Percentiles rank a stretch among this genome's conserved stretches.
phyloP scores from a whole-genome alignment of 2,113 vertebrate genomes.

The Motacilla tschutschensis region DNA sequence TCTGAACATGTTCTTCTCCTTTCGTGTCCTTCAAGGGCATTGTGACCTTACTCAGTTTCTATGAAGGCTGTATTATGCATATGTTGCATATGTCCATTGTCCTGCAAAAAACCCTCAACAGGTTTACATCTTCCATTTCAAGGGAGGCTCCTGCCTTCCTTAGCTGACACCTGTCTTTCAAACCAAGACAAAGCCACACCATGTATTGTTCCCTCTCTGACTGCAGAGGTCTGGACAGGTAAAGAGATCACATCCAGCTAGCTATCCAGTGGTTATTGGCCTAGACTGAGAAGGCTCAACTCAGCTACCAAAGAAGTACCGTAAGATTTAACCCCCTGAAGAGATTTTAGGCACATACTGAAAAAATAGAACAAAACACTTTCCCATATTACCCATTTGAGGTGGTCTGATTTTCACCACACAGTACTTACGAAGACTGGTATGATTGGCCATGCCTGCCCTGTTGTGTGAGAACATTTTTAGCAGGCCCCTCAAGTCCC shows the following conservation, averaged over 20 bases:
- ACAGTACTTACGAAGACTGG: neutral
- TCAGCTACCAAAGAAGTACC: neutral
- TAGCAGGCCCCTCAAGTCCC: neutral
- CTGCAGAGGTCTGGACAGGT: neutral
- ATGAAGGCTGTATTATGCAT: too few relatives aligned
- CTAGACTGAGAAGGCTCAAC: neutral
- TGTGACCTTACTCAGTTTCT: too few relatives aligned
- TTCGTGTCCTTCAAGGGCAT: too few relatives aligned
- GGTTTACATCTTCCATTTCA: neutral
- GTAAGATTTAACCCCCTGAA: neutral
- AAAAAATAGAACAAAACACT: neutral
- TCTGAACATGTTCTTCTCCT: too few relatives aligned
- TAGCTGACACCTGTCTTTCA: neutral
- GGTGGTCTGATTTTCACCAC: neutral
- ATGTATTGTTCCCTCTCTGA: neutral
- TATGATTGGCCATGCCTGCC: accelerated
- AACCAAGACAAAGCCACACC: neutral
- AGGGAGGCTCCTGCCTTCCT: neutral
- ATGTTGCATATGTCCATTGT: too few relatives aligned
- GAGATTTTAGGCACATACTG: neutral
- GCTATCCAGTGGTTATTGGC: neutral
- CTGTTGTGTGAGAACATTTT: neutral
- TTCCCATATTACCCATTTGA: neutral
- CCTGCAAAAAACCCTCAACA: too few relatives aligned
- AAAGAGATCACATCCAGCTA: neutral